phyloP scores from a whole-genome alignment of 2,797 vertebrate genomes.

The Allenopithecus nigroviridis region DNA sequence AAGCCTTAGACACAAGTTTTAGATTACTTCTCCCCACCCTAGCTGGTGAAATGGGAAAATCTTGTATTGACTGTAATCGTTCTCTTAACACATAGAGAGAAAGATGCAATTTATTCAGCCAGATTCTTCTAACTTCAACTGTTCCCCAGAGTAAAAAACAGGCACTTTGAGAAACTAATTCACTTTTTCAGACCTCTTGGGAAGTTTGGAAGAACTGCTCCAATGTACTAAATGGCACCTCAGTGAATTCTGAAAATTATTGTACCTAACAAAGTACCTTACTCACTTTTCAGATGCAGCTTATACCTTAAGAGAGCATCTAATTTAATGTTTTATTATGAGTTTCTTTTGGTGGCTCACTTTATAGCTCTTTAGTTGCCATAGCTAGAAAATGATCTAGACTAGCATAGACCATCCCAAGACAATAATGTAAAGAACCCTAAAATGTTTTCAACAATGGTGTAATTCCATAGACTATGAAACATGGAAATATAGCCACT shows the following conservation, averaged over 20 bases:
- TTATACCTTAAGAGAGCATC: not conserved
- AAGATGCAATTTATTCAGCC: conserved; percentile 59
- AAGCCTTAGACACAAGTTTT: not conserved
- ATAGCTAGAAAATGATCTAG: conserved; percentile 48
- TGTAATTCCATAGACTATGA: not conserved
- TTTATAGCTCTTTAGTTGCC: conserved; percentile 51
- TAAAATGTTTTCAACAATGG: not conserved
- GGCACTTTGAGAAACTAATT: conserved; percentile 66
- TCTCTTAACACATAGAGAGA: conserved; percentile 5
- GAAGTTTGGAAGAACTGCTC: conserved; percentile 45
- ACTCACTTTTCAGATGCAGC: conserved; percentile 35
- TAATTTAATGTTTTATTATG: conserved; percentile 65
- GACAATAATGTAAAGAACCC: conserved; percentile 44
- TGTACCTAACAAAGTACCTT: conserved; percentile 26
- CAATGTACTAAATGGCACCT: conserved; percentile 50
- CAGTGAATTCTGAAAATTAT: conserved; percentile 46
- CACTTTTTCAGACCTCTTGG: conserved; percentile 52
- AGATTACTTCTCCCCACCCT: not conserved
- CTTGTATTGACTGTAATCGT: not conserved
- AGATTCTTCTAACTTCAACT: conserved; percentile 53
- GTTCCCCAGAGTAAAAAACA: conserved; percentile 48
- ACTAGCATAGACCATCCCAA: conserved; percentile 26
- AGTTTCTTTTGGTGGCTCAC: not conserved
- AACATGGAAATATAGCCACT: not conserved
- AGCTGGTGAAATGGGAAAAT: conserved; percentile 11